Percentiles rank a stretch among this genome's conserved stretches.
phyloP scores from a whole-genome alignment of 2,113 vertebrate species.

The Periophthalmodon schlosseri region DNA sequence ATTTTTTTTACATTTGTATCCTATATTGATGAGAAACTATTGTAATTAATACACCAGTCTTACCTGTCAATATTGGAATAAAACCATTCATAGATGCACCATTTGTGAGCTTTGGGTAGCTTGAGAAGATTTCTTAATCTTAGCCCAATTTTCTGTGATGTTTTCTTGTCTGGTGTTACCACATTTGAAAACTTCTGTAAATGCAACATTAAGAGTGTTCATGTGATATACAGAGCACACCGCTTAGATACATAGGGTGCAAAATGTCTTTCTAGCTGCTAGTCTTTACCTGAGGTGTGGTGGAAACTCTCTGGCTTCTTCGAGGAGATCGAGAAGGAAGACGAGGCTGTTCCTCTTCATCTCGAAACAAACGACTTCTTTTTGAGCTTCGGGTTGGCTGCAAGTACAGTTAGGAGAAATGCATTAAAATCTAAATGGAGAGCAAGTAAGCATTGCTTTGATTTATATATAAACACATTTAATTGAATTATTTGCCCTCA shows the following conservation, averaged over 20 bases:
- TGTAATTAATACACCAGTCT: not conserved
- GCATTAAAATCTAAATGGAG: not conserved
- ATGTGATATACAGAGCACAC: not conserved
- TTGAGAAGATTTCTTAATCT: constrained; percentile 95
- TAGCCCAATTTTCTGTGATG: constrained; percentile 95
- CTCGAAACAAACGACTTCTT: constrained; percentile 90
- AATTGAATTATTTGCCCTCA: no score
- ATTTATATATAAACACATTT: no score
- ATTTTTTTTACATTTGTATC: not conserved
- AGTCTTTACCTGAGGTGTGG: constrained; percentile 83
- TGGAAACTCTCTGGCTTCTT: constrained; percentile 90
- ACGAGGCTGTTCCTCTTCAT: constrained; percentile 86
- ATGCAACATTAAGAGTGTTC: constrained; percentile 28
- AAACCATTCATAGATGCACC: constrained; percentile 99
- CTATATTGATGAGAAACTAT: not conserved
- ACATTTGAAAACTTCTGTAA: constrained; percentile 88
- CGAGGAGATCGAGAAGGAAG: constrained; percentile 89
- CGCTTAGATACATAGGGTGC: not conserved
- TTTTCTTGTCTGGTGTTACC: constrained; percentile 92
- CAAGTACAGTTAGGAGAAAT: not conserved
- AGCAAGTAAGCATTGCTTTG: not conserved
- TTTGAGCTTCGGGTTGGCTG: constrained; percentile 96
- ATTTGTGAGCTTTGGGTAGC: constrained; percentile 98
- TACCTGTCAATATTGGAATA: constrained; percentile 99
- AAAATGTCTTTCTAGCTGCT: not conserved